Percentiles rank a stretch among this genome's conserved stretches.
These are phyloP conservation scores for Temnothorax curvispinosus DNA, from an alignment of 1,140 invertebrate species.

Conservation along the genomic window DNA sequence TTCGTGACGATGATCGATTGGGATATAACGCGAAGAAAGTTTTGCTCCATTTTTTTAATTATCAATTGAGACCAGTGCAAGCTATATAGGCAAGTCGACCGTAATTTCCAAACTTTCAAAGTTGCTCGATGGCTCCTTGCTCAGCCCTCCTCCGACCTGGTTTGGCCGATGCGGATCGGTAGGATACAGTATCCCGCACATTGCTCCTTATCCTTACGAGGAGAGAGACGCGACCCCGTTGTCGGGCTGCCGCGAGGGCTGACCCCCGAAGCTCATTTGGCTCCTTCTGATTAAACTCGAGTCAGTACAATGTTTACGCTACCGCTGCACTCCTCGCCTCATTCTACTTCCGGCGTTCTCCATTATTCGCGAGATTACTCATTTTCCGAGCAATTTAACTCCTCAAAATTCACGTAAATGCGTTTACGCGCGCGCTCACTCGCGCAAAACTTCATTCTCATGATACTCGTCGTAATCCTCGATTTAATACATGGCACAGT, in stretches of 20 bases:
- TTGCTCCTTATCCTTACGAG: constrained; percentile 7
- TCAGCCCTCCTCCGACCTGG: neutral
- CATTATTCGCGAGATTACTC: constrained; percentile 56
- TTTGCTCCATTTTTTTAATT: constrained; percentile 21
- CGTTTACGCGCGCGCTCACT: constrained; percentile 1
- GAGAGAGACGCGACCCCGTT: constrained; percentile 1
- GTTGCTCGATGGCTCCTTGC: constrained; percentile 23
- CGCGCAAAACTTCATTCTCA: constrained; percentile 18
- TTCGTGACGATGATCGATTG: neutral
- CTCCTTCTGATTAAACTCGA: constrained; percentile 60
- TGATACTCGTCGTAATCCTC: constrained; percentile 20
- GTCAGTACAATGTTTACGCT: constrained; percentile 58
- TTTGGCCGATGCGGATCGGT: constrained; percentile 8
- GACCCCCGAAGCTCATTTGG: constrained; percentile 48
- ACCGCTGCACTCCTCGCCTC: constrained; percentile 4
- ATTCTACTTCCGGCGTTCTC: constrained; percentile 13
- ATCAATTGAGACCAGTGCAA: constrained; percentile 43
- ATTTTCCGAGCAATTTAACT: constrained; percentile 62
- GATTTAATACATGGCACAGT: constrained; percentile 51
- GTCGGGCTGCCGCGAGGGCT: neutral
- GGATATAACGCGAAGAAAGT: neutral
- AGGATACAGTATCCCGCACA: neutral
- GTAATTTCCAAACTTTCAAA: constrained; percentile 38
- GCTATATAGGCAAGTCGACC: neutral
- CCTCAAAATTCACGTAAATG: constrained; percentile 30